Percentiles rank a stretch among this genome's conserved stretches.
Conservation (phyloP, 2,797 vertebrate species). For the Microcaecilia unicolor region DNA sequence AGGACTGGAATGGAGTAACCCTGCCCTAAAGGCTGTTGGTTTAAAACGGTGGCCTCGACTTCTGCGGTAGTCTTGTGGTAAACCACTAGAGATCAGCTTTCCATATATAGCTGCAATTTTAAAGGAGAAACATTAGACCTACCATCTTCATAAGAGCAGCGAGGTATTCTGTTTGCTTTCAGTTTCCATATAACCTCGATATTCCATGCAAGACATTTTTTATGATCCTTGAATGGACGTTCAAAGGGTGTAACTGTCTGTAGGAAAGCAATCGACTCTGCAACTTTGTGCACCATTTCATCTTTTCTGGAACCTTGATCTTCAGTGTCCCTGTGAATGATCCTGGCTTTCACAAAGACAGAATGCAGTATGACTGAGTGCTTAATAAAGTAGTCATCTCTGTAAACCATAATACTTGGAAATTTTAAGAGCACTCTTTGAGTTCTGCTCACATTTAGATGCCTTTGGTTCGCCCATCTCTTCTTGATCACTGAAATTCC, state of each 20-base stretch:
- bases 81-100: too few species aligned
- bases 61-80: too few species aligned
- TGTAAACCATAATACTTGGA: conserved; percentile 68
- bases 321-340: conserved; percentile 39
- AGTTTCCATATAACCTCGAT: conserved; percentile 64
- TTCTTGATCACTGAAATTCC: conserved; percentile 69
- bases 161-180: conserved; percentile 48
- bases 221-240: conserved; percentile 60
- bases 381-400: conserved; percentile 58
- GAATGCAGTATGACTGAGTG: conserved; percentile 48
- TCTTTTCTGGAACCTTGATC: conserved; percentile 6
- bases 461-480: conserved; percentile 61
- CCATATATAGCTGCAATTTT: too few species aligned
- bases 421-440: conserved; percentile 61
- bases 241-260: conserved; percentile 52
- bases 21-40: too few species aligned
- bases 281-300: conserved; percentile 44
- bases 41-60: too few species aligned
- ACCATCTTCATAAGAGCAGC: conserved; percentile 75
- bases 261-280: conserved; percentile 61
- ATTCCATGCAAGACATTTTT: conserved; percentile 70
- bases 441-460: conserved; percentile 39
- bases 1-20: too few species aligned
- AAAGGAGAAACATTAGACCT: too few species aligned
- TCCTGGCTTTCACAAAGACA: conserved; percentile 72